Evolutionary conservation across 2,113 vertebrate genomes (phyloP), one percentile per base, ranked within the genome.

Genomic region (Mastomys coucha): DNA sequence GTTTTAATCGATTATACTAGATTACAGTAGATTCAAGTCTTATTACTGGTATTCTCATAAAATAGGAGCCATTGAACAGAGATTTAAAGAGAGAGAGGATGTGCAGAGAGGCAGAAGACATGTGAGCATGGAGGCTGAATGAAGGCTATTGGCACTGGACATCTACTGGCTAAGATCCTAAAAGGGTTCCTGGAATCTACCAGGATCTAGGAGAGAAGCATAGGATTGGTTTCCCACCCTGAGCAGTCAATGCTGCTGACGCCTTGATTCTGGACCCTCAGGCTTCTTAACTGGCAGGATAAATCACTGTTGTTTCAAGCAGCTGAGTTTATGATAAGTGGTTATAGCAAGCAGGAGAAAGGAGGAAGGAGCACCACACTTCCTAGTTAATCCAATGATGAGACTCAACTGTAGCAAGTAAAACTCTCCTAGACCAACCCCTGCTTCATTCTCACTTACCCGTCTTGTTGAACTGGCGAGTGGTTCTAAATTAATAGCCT

Each of bases 401-500:
- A 82, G 45, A 14, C 16, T 88, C 26, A 7, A 70, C 67, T 49
- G n/a, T 20, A 84, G 12, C 28, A 69, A 49, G 76, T n/a, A 49
- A 53, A 70, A n/a, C 14, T 28, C n/a, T 51, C 16, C 39, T 51
- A n/a, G 1, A 53, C 5, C 5, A 69, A 16, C 31, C 31, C 31
- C 67, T 69, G 31, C 8, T 28, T 8, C 60, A 73, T 11, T 65
- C 24, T 63, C 17, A 5, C 17, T 69, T 88, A 69, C 36, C 17
- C 12, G 7, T 26, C 26, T 20, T 75, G 69, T 70, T 76, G 12
- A 85, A 76, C 45, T 70, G 58, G 7, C 73, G 36, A 28, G 81
- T 20, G 69, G n/a, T 89, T 80, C 81, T 93, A 69, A 94, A 73
- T 88, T 80, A 89, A 93, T 33, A 70, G 58, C 12, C 4, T 45